Base-by-base conservation (phyloP, 2,113 vertebrate species). In the Monopterus albus region DNA sequence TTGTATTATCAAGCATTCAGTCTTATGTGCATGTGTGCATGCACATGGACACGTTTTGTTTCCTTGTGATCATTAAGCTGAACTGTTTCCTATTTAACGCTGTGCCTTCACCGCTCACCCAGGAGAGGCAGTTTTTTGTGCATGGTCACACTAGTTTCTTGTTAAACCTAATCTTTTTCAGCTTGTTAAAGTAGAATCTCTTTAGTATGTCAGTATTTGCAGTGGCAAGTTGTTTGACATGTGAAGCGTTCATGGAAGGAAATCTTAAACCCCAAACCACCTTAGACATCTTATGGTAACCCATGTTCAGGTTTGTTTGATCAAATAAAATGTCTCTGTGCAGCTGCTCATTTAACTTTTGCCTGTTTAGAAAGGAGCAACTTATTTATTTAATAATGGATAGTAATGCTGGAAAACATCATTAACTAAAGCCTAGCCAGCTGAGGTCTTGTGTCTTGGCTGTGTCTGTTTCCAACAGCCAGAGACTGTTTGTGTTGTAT, bases 1-100 rank as follows among this genome's bases (percentile, higher is more conserved):
- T 33, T 73, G 17, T 52, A 20, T 55, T 70, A 62, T 78, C 68
- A 18, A 26, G 13, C 26, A 3, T 38, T 43, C 29, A 15, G 20
- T 51, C 29, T 18, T 49, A 18, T 13, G 4, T 38, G 13, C 23
- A 6, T 39, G 23, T 21, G 17, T 5, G 36, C 2, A 2, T 25
- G 23, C 2, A 25, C 3, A 5, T 9, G 3, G 4, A 7, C n/a
- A n/a, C n/a, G n/a, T n/a, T 21, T n/a, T 28, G 23, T 36, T 53
- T 47, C 18, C 20, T 39, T 31, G 46, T 39, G 33, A 31, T 38
- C 1, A 8, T 52, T 23, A 43, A n/a, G 18, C 43, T 0, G 1
- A 10, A 67, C 42, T 21, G 43, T 59, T 63, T 8, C 51, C 51
- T 38, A 3, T 2, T 38, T 61, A 52, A 67, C 61, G n/a, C 40